These are phyloP conservation scores for Acronicta alni DNA, from an alignment of 2,888 invertebrate genomes.

Conservation along the genomic window DNA sequence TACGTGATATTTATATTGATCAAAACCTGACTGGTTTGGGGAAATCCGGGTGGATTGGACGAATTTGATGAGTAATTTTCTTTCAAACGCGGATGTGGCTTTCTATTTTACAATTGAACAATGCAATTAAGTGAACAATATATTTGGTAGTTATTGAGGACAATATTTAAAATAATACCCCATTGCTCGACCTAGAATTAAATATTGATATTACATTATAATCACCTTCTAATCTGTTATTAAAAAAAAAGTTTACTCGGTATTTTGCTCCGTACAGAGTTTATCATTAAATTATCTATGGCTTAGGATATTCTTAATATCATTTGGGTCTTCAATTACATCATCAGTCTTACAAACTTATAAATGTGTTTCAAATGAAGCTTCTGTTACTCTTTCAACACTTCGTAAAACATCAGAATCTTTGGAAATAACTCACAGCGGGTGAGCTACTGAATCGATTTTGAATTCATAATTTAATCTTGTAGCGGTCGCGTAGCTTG, in stretches of 20 bases:
- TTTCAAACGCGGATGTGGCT: slow-evolving; percentile 23
- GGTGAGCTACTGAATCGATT: slow-evolving; percentile 75
- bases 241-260: no score
- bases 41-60: slow-evolving; percentile 30
- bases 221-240: neutral
- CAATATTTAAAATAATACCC: slow-evolving; percentile 12
- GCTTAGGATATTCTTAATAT: neutral
- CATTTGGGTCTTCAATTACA: neutral
- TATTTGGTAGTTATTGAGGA: slow-evolving; percentile 18
- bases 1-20: slow-evolving; percentile 47
- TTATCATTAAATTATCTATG: no score
- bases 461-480: slow-evolving; percentile 83
- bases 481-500: slow-evolving; percentile 59
- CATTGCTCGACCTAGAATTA: neutral
- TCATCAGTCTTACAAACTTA: neutral
- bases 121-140: slow-evolving; percentile 16
- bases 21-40: slow-evolving; percentile 29
- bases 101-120: slow-evolving; percentile 36
- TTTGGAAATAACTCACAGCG: slow-evolving; percentile 72
- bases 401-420: slow-evolving; percentile 36
- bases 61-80: slow-evolving; percentile 39
- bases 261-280: no score
- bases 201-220: neutral
- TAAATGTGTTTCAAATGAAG: neutral
- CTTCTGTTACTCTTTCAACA: slow-evolving; percentile 14